A percentile compares a stretch with the other conserved stretches of the same genome.
Conservation (phyloP, 2,113 vertebrate genomes). For the Vicugna pacos region DNA sequence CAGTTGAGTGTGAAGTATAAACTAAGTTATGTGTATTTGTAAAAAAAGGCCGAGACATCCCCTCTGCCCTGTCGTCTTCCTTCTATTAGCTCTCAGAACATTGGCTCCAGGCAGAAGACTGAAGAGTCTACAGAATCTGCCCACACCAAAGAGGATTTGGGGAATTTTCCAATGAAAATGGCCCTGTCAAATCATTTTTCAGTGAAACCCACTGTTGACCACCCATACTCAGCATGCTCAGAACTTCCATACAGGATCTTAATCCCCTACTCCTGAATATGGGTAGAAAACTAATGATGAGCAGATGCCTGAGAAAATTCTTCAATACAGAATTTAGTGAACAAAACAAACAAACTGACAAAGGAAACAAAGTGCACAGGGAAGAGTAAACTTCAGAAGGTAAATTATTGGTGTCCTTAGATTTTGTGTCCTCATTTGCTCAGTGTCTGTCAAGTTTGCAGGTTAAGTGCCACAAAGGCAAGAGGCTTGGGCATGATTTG, state of each 20-base stretch:
- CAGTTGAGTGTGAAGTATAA: neutral
- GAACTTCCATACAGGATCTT: neutral
- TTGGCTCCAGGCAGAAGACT: neutral
- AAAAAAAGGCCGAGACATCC: neutral
- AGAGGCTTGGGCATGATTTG: neutral
- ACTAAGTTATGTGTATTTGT: neutral
- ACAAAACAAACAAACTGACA: neutral
- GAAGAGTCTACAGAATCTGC: neutral
- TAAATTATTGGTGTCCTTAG: neutral
- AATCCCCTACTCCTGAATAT: neutral
- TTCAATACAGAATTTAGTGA: neutral
- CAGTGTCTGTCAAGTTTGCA: neutral
- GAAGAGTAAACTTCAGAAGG: neutral
- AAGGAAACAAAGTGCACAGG: neutral
- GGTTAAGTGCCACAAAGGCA: fast-evolving
- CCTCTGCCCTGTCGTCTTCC: neutral
- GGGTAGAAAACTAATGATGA: neutral
- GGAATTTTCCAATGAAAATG: neutral
- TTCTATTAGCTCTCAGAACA: neutral
- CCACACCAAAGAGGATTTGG: neutral
- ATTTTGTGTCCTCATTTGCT: neutral
- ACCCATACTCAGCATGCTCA: neutral
- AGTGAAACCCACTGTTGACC: neutral
- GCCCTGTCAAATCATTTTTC: neutral
- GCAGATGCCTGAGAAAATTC: neutral